Percentiles rank a stretch among this genome's conserved stretches.
These are phyloP conservation scores for Propithecus perrieri DNA, from an alignment of 2,797 vertebrate genomes.

Conservation along the genomic window DNA sequence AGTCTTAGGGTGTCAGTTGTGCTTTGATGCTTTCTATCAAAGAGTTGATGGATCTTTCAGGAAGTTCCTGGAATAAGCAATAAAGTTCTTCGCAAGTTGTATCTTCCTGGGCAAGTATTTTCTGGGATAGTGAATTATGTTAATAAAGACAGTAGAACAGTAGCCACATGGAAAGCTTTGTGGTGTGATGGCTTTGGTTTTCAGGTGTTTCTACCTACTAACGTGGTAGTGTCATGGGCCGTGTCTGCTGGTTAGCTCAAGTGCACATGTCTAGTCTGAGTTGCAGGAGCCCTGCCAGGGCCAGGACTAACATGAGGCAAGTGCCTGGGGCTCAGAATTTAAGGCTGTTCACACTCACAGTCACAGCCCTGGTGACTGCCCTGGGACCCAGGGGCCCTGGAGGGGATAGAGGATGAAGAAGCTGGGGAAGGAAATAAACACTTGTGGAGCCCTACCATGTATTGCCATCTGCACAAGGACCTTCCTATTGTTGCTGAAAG, in stretches of 20 bases:
- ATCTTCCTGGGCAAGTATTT: neutral
- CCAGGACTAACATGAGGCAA: neutral
- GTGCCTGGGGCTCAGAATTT: neutral
- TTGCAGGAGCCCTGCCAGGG: neutral
- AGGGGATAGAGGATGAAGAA: neutral
- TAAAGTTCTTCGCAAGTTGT: neutral
- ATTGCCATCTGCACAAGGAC: neutral
- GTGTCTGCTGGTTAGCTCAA: neutral
- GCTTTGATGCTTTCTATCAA: neutral
- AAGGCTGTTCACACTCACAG: neutral
- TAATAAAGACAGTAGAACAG: neutral
- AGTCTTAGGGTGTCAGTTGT: neutral
- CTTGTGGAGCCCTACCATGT: neutral
- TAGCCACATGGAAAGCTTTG: neutral
- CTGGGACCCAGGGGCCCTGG: neutral
- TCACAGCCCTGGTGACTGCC: neutral
- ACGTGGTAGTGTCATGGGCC: neutral
- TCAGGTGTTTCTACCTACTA: neutral
- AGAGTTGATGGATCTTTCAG: neutral
- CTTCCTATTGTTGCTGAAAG: neutral
- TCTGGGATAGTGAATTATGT: neutral
- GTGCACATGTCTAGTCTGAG: neutral
- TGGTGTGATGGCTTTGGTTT: neutral
- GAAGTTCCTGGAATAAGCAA: neutral
- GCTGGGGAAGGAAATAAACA: neutral